phyloP scores from a whole-genome alignment of 2,888 invertebrate genomes.

The Trichacis sp. region DNA sequence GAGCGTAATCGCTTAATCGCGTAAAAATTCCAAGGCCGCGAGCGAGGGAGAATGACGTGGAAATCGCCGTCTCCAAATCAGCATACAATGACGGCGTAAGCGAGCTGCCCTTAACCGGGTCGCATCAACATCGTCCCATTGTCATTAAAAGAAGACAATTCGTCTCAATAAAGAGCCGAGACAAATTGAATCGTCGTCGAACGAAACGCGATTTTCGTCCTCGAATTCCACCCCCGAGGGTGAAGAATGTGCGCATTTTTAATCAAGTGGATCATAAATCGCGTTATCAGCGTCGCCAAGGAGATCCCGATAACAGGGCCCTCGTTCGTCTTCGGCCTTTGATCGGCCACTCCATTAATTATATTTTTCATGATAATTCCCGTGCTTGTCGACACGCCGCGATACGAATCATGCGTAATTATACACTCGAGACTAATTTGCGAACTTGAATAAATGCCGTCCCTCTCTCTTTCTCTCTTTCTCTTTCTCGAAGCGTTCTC shows the following conservation, averaged over 20 bases:
- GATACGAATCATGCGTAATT: conserved; percentile 7
- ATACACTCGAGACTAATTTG: conserved; percentile 8
- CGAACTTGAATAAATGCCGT: neutral
- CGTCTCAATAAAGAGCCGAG: conserved; percentile 1
- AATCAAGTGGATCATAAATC: neutral
- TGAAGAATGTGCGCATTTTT: no score
- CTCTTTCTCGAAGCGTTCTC: neutral
- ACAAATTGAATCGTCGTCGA: conserved; percentile 3
- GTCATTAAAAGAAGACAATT: neutral
- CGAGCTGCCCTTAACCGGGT: conserved; percentile 2
- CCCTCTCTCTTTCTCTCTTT: neutral
- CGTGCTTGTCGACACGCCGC: neutral
- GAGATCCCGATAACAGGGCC: neutral
- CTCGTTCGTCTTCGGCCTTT: conserved; percentile 8
- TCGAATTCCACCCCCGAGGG: neutral
- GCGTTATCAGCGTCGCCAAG: conserved; percentile 1
- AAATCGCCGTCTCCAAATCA: neutral
- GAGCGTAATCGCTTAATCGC: conserved; percentile 4
- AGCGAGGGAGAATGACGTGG: neutral
- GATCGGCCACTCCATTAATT: conserved; percentile 4
- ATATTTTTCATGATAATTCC: conserved; percentile 1
- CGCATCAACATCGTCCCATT: conserved; percentile 12
- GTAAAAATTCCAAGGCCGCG: conserved; percentile 5
- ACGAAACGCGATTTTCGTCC: no score
- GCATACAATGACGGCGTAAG: conserved; percentile 4